Conservation (phyloP, 1,140 invertebrate genomes). For the Trichomalopsis sarcophagae region DNA sequence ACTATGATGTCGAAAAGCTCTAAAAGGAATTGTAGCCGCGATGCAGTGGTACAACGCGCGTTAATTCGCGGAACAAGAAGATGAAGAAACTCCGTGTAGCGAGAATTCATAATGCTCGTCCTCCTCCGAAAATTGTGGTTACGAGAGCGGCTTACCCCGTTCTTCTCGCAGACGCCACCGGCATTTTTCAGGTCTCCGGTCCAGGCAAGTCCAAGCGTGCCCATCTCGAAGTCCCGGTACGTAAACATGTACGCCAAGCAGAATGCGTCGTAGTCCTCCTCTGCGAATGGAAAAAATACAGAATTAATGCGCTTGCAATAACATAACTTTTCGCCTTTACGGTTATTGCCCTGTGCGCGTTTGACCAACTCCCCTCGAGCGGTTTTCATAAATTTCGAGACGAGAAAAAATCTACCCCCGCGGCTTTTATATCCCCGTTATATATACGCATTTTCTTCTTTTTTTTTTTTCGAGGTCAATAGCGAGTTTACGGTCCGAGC, state of each 20-base stretch:
- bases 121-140: neutral
- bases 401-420: too few relatives aligned
- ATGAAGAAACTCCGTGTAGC: too few relatives aligned
- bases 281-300: slow-evolving; percentile 74
- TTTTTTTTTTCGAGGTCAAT: neutral
- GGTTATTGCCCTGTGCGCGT: neutral
- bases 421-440: too few relatives aligned
- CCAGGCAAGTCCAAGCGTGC: slow-evolving; percentile 98
- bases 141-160: slow-evolving; percentile 81
- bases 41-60: too few relatives aligned
- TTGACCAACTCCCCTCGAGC: neutral
- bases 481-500: neutral
- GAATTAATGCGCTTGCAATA: neutral
- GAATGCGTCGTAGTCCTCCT: slow-evolving; percentile 98
- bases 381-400: slow-evolving; percentile 19
- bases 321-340: neutral
- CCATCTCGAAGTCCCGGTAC: slow-evolving; percentile 98
- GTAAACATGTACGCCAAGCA: slow-evolving; percentile 99
- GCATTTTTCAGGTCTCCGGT: slow-evolving; percentile 96
- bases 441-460: neutral
- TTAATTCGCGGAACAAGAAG: too few relatives aligned
- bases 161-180: slow-evolving; percentile 95
- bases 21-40: neutral
- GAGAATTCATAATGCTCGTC: too few relatives aligned
- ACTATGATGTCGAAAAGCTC: slow-evolving; percentile 28